Evolutionary conservation across 2,113 vertebrate genomes (phyloP).

Genomic region (Nothoprocta pentlandii): DNA sequence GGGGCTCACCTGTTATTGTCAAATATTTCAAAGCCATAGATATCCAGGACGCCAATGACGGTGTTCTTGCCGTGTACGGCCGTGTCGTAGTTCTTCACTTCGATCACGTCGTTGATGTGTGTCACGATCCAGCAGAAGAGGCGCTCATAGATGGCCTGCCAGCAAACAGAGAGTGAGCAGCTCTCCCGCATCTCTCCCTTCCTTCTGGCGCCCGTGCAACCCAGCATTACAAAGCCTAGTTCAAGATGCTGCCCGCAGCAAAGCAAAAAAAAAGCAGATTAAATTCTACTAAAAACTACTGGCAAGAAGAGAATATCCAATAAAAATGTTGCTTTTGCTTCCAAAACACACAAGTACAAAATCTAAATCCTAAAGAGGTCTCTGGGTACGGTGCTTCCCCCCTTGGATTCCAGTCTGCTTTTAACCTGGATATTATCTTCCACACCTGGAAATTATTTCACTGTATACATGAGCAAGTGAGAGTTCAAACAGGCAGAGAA

Average conservation of each 20-base stretch:
- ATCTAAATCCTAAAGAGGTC: neutral
- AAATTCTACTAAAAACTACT: neutral
- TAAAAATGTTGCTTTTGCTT: neutral
- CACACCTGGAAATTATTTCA: neutral
- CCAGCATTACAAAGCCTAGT: neutral
- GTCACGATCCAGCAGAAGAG: conserved; percentile 98
- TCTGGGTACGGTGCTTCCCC: neutral
- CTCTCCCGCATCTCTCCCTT: neutral
- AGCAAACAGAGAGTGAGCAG: neutral
- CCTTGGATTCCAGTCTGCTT: neutral
- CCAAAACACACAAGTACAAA: neutral
- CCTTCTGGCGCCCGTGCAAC: neutral
- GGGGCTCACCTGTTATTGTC: conserved; percentile 93
- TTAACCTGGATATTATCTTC: neutral
- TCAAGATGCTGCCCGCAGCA: neutral
- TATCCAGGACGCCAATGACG: conserved; percentile 96
- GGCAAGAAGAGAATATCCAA: neutral
- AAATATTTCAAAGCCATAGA: conserved; percentile 99
- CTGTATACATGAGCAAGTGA: neutral
- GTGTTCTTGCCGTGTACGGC: conserved; percentile 94
- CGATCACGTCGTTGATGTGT: conserved; percentile 93
- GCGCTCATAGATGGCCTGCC: conserved; percentile 95
- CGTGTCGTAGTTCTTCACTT: conserved; percentile 92
- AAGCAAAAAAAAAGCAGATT: neutral
- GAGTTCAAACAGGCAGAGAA: neutral